Percentiles rank a stretch among this genome's conserved stretches.
These are phyloP conservation scores for Accipiter virgatus DNA, from an alignment of 2,113 vertebrate genomes.

Conservation along the genomic window DNA sequence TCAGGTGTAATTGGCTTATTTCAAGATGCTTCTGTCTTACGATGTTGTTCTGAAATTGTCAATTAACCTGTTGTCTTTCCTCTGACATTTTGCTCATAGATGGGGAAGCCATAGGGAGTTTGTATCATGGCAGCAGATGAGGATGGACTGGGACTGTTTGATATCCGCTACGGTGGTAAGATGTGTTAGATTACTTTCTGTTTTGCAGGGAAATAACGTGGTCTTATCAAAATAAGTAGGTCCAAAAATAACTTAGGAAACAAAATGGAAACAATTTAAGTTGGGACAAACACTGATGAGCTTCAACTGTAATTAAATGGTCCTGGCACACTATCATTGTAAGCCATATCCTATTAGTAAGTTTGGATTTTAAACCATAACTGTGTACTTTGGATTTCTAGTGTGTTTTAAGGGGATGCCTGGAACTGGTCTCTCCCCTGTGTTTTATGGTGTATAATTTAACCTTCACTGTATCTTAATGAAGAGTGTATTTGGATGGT, in stretches of 20 bases:
- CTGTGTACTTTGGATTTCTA: not conserved
- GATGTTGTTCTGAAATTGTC: not conserved
- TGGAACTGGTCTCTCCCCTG: not conserved
- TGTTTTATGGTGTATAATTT: not conserved
- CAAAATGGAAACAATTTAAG: not conserved
- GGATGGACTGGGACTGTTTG: slow-evolving; percentile 70
- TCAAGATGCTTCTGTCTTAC: not conserved
- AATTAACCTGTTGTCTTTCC: not conserved
- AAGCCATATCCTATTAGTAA: not conserved
- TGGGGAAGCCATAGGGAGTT: slow-evolving; percentile 67
- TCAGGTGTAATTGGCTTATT: not conserved
- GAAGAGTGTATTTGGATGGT: not conserved
- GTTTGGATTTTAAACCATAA: not conserved
- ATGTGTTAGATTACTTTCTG: not conserved
- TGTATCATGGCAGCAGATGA: slow-evolving; percentile 78
- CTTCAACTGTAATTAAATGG: not conserved
- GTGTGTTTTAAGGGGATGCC: not conserved
- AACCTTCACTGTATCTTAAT: not conserved
- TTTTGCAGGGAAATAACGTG: not conserved
- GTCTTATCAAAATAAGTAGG: not conserved
- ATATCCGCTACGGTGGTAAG: slow-evolving; percentile 54
- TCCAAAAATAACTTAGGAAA: not conserved
- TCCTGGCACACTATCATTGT: not conserved
- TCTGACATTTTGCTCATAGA: slow-evolving; percentile 25
- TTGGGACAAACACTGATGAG: not conserved